Percentiles rank a stretch among this genome's conserved stretches.
Evolutionary conservation across 2,113 vertebrate genomes (phyloP).

Genomic region (Dolichotis patagonum): DNA sequence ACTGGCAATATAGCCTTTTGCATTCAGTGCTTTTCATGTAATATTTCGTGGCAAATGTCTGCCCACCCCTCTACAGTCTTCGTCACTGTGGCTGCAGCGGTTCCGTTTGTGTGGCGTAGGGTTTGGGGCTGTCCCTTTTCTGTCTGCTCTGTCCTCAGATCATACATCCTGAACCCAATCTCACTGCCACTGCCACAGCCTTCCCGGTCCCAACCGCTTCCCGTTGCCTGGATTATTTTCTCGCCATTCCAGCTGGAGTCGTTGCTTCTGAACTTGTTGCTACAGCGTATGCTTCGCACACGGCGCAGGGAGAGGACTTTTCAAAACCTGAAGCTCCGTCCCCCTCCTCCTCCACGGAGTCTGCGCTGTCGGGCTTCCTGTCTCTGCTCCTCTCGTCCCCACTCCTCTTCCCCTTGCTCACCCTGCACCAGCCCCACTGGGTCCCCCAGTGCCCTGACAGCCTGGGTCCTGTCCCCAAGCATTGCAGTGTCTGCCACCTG

Average conservation of each 20-base stretch:
- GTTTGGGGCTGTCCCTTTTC: not conserved
- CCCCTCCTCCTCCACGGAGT: not conserved
- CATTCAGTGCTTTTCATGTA: not conserved
- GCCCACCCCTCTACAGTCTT: not conserved
- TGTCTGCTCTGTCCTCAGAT: not conserved
- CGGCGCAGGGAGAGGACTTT: not conserved
- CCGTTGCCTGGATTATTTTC: not conserved
- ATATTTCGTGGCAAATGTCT: not conserved
- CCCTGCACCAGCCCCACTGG: not conserved
- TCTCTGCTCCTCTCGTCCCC: not conserved
- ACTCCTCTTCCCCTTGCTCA: not conserved
- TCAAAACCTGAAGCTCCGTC: not conserved
- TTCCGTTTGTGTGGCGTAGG: not conserved
- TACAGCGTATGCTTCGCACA: too few relatives aligned
- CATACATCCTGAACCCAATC: not conserved
- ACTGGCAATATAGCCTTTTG: too few relatives aligned
- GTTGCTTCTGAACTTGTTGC: not conserved
- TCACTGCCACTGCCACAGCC: not conserved
- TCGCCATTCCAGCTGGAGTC: not conserved
- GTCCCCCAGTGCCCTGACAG: not conserved
- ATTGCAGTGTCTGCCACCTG: not conserved
- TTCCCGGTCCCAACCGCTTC: not conserved
- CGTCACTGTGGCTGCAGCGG: not conserved
- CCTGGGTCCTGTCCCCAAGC: accelerated
- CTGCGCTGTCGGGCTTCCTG: not conserved